Conservation (phyloP, 1,140 invertebrate species). For the Thaumetopoea pityocampa region DNA sequence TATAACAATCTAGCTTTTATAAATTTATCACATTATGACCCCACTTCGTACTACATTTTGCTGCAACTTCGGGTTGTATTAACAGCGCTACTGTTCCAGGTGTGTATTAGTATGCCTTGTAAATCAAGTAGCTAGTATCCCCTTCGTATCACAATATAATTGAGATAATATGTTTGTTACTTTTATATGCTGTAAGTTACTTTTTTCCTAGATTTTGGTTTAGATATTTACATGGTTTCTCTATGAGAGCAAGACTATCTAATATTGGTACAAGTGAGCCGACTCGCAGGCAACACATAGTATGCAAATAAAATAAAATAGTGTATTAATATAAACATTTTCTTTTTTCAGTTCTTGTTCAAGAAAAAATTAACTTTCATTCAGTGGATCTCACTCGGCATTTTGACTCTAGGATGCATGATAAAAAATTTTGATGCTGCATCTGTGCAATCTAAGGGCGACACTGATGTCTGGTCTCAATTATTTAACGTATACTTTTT, state of each 20-base stretch:
- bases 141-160: too few species aligned
- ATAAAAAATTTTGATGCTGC: constrained; percentile 89
- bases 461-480: constrained; percentile 52
- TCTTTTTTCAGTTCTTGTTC: constrained; percentile 80
- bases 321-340: background rate
- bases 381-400: constrained; percentile 93
- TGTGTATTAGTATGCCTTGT: constrained; percentile 54
- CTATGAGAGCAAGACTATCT: too few species aligned
- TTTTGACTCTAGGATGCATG: constrained; percentile 94
- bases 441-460: constrained; percentile 41
- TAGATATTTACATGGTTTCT: too few species aligned
- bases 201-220: too few species aligned
- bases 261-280: too few species aligned
- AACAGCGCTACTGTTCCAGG: constrained; percentile 95
- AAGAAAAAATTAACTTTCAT: constrained; percentile 86
- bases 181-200: too few species aligned
- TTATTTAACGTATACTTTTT: constrained; percentile 83
- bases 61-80: constrained; percentile 94
- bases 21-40: constrained; percentile 93
- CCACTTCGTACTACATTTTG: constrained; percentile 95
- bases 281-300: too few species aligned
- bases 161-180: too few species aligned
- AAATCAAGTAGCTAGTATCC: constrained; percentile 4
- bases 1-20: constrained; percentile 97
- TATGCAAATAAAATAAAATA: too few species aligned